Conservation (phyloP, 2,888 invertebrate genomes). For the Agapostemon virescens region DNA sequence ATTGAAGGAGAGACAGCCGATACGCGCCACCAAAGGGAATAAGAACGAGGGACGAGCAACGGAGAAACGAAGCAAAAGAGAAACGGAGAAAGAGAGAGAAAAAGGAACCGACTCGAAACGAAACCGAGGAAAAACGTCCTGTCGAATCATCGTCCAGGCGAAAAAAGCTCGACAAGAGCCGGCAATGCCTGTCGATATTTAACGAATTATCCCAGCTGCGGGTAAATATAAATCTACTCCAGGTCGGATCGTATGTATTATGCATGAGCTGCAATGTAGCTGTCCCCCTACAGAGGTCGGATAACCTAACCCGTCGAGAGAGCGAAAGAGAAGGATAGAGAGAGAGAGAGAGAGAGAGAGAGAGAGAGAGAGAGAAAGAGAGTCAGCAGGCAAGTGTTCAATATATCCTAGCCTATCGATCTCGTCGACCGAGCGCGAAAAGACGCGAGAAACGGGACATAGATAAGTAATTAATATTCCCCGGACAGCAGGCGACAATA, state of each 20-base stretch:
- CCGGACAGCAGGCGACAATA: constrained; percentile 27
- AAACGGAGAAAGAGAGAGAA: neutral
- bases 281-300: constrained; percentile 66
- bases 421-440: constrained; percentile 62
- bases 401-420: constrained; percentile 69
- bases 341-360: constrained; percentile 19
- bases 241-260: constrained; percentile 71
- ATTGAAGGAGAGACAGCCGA: constrained; percentile 23
- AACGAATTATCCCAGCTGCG: constrained; percentile 67
- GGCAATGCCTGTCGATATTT: constrained; percentile 67
- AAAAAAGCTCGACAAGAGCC: constrained; percentile 49
- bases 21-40: constrained; percentile 12
- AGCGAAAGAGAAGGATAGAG: constrained; percentile 18
- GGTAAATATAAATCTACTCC: constrained; percentile 72
- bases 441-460: constrained; percentile 65
- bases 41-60: neutral
- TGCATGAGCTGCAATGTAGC: constrained; percentile 70
- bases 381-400: constrained; percentile 57
- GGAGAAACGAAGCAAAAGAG: too few relatives aligned
- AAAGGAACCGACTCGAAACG: neutral
- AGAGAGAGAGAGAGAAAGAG: constrained; percentile 20
- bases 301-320: constrained; percentile 66
- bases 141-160: constrained; percentile 50
- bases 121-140: constrained; percentile 35
- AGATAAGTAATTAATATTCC: constrained; percentile 65